A percentile compares a stretch with the other conserved stretches of the same genome.
phyloP scores from a whole-genome alignment of 2,113 vertebrate genomes.

The Varanus komodoensis region DNA sequence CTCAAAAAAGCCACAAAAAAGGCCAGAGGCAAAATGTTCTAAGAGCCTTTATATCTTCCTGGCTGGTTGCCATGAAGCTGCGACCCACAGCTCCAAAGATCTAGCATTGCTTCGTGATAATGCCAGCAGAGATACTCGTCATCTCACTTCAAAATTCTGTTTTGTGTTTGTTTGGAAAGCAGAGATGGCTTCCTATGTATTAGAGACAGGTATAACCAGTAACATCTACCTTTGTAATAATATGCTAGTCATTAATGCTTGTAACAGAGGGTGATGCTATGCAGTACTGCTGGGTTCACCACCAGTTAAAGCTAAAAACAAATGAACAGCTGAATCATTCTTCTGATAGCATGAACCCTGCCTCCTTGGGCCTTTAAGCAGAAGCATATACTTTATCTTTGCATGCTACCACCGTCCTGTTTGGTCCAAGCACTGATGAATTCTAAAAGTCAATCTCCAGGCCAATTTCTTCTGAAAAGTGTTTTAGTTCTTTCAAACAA shows the following conservation, averaged over 20 bases:
- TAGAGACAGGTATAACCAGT: conserved; percentile 46
- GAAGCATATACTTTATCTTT: conserved; percentile 47
- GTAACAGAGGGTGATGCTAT: conserved; percentile 49
- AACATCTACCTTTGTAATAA: conserved; percentile 47
- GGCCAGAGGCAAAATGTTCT: conserved; percentile 70
- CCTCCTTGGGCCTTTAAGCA: conserved; percentile 40
- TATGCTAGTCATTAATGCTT: conserved; percentile 52
- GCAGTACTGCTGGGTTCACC: conserved; percentile 58
- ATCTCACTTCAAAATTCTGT: conserved; percentile 26
- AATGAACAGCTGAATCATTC: conserved; percentile 55
- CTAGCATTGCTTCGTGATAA: conserved; percentile 48
- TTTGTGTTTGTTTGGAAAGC: background rate
- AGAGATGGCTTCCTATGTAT: conserved; percentile 37
- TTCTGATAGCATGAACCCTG: conserved; percentile 6
- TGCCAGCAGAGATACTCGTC: conserved; percentile 35
- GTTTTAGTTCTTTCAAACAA: background rate
- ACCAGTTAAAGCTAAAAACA: background rate
- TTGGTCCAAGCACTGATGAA: background rate
- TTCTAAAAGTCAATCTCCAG: conserved; percentile 9
- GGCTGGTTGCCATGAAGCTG: conserved; percentile 59
- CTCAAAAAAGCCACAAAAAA: conserved; percentile 60
- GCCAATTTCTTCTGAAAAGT: background rate
- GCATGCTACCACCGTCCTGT: conserved; percentile 30
- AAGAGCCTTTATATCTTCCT: conserved; percentile 72
- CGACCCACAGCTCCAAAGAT: conserved; percentile 51